Conservation (phyloP, 2,113 vertebrate species). For the Trematocara marginatum region DNA sequence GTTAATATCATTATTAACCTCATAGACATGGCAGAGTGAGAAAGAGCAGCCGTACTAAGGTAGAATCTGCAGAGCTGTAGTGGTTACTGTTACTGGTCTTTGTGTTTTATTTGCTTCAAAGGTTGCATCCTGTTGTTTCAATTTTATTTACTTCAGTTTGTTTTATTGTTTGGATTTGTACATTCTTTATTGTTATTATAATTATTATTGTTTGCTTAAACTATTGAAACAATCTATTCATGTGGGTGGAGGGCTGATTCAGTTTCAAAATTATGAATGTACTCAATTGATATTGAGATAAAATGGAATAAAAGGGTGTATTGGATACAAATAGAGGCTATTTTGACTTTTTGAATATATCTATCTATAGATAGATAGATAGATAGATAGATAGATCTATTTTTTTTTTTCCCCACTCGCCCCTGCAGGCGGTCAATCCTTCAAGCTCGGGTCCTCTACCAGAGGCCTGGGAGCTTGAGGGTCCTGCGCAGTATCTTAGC, state of each 20-base stretch:
- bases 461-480: too few species aligned
- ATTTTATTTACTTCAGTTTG: slow-evolving; percentile 5
- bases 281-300: slow-evolving; percentile 37
- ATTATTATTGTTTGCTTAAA: slow-evolving; percentile 7
- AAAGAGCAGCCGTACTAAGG: slow-evolving; percentile 25
- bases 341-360: neutral
- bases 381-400: too few species aligned
- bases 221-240: slow-evolving; percentile 31
- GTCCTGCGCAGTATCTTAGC: too few species aligned
- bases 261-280: slow-evolving; percentile 51
- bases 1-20: neutral
- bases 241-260: slow-evolving; percentile 29
- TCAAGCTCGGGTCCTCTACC: too few species aligned
- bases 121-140: neutral
- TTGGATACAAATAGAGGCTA: slow-evolving; percentile 29
- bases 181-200: neutral
- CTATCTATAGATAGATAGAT: fast-evolving
- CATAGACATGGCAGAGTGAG: neutral
- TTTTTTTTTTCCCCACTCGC: too few species aligned
- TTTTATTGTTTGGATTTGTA: neutral
- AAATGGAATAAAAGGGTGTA: slow-evolving; percentile 61
- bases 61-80: neutral
- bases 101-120: slow-evolving; percentile 6
- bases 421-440: too few species aligned
- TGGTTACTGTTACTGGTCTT: neutral